Percentiles rank a stretch among this genome's conserved stretches.
Conservation (phyloP, 2,797 vertebrate genomes). For the Sarcoramphus papa region DNA sequence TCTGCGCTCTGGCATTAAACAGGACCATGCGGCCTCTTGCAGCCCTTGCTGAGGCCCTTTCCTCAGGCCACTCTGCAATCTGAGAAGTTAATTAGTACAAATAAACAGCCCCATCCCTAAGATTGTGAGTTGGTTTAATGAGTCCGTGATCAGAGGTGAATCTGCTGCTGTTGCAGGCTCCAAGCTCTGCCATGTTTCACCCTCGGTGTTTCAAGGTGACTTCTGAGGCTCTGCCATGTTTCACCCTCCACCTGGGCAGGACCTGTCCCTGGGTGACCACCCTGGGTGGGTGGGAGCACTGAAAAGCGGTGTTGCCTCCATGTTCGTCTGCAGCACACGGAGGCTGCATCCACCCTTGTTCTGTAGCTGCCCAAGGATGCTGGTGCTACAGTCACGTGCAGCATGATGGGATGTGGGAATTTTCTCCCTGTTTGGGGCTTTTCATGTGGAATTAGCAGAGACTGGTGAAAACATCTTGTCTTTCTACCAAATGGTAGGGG, state of each 20-base stretch:
- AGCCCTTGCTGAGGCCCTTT: not conserved
- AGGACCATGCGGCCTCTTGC: not conserved
- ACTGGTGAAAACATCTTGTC: not conserved
- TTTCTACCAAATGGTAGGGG: not conserved
- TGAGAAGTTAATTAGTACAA: not conserved
- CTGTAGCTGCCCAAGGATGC: not conserved
- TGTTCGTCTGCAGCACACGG: fast-evolving
- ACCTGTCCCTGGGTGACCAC: not conserved
- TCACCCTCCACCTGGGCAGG: not conserved
- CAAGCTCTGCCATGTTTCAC: not conserved
- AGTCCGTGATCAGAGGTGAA: not conserved
- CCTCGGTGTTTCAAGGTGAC: not conserved
- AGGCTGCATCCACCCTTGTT: not conserved
- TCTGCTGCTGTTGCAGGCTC: not conserved
- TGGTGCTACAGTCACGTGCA: not conserved
- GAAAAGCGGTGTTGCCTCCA: not conserved
- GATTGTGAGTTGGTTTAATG: not conserved
- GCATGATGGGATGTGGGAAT: not conserved
- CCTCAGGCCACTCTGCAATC: not conserved
- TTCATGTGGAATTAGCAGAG: not conserved
- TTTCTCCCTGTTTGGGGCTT: not conserved
- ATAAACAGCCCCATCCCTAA: not conserved
- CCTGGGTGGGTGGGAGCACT: not conserved
- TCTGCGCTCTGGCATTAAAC: not conserved
- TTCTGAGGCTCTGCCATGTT: not conserved